Evolutionary conservation across 2,888 invertebrate species (phyloP), one percentile per base, ranked within the genome.

Genomic region (Junonia oenone): DNA sequence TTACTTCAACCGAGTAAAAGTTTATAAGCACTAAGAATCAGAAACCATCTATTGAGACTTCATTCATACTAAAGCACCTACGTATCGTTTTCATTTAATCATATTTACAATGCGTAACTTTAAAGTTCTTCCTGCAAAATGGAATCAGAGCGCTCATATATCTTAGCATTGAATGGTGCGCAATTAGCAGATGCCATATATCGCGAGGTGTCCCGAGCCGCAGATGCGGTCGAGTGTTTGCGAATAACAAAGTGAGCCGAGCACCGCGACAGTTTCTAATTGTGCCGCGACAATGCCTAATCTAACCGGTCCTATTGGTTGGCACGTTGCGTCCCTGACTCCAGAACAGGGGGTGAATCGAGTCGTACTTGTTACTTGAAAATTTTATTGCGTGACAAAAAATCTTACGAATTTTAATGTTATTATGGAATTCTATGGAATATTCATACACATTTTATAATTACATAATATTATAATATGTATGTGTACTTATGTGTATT

Each of bases 231-330:
- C 62, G 77, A 85, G 86, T 87, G 86, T 85, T 83, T 83, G 84
- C 78, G 81, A 81, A 84, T 84, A 85, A 86, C 82, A 86, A 84
- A 88, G 83, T 83, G 73, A 74, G 73, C 75, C 35, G 76, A 75
- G 77, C 68, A 69, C 76, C 73, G 78, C 81, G 81, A 87, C 86
- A 88, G 82, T 85, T 85, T 87, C 80, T 88, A 88, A 89, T 88
- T 87, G 89, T 88, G 73, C 81, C 83, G 70, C 83, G 78, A 87
- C 86, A 87, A 86, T 87, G 78, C 81, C 83, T 90, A 87, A 87
- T 90, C 88, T 84, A 89, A 87, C 87, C 82, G 83, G 84, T 78
- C 85, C 78, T 68, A 81, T 83, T 83, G 76, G 79, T 69, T 63
- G 73, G 74, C 87, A 87, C 86, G 85, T 81, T 72, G 76, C 69